A percentile compares a stretch with the other conserved stretches of the same genome.
phyloP scores from a whole-genome alignment of 2,888 invertebrate species.

The Crocallis elinguaria region DNA sequence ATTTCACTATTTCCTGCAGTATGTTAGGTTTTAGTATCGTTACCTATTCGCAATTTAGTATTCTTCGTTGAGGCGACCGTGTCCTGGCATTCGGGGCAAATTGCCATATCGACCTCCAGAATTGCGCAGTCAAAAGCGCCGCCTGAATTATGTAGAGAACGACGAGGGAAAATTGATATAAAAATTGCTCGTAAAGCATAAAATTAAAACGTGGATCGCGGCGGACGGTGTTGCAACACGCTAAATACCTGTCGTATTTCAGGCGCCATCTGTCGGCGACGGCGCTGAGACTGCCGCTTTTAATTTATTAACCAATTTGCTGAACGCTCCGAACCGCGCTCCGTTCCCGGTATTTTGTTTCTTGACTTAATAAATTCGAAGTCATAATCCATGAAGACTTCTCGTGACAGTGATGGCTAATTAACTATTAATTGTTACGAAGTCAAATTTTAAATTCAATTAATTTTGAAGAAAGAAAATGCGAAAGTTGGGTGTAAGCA shows the following conservation, averaged over 20 bases:
- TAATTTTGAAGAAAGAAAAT: conserved; percentile 29
- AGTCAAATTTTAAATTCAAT: conserved; percentile 39
- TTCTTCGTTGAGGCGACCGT: conserved; percentile 47
- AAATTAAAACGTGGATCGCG: conserved; percentile 79
- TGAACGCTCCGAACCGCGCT: conserved; percentile 75
- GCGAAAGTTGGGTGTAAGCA: conserved; percentile 21
- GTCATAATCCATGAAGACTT: conserved; percentile 72
- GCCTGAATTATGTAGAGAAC: conserved; percentile 70
- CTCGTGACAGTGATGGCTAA: conserved; percentile 55
- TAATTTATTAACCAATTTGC: conserved; percentile 84
- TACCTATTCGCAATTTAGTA: conserved; percentile 48
- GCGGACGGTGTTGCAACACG: conserved; percentile 80
- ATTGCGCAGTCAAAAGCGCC: conserved; percentile 59
- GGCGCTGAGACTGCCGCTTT: conserved; percentile 80
- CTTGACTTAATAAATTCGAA: conserved; percentile 79
- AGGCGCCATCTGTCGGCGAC: conserved; percentile 81
- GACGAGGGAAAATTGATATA: conserved; percentile 77
- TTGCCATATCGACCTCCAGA: conserved; percentile 63
- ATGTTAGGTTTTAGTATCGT: conserved; percentile 31
- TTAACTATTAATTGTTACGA: conserved; percentile 48
- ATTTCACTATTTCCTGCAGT: conserved; percentile 18
- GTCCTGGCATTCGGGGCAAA: conserved; percentile 56
- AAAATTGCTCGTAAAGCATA: conserved; percentile 82
- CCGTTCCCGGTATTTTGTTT: conserved; percentile 72
- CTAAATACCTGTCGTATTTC: conserved; percentile 84